Evolutionary conservation across 2,888 invertebrate species (phyloP), one percentile per base, ranked within the genome.

Genomic region (Hypercompe scribonia): DNA sequence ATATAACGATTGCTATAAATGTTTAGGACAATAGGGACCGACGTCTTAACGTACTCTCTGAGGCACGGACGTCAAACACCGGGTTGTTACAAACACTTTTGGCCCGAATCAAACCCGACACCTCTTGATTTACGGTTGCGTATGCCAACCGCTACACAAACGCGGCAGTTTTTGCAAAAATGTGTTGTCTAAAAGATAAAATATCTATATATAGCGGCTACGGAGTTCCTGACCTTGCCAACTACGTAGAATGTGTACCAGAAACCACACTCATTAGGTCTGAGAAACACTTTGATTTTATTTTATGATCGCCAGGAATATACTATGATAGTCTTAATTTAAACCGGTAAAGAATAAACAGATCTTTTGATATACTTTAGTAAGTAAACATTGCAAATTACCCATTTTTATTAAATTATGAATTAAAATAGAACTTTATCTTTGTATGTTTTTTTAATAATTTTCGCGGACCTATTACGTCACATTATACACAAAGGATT

Each of bases 201-300:
- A 24, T 54, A 36, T 75, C 68, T 76, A 80, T 75, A 72, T 76
- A 73, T 68, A 78, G 28, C 46, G 71, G 21, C 63, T 39, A 74
- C 88, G 87, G 87, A 86, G 86, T 81, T 87, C 87, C 84, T 87
- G 84, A 82, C 88, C 89, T 89, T 88, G 85, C 67, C 72, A 71
- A 71, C 74, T 61, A 54, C 69, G 39, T 39, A 42, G 69, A 69
- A 71, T 84, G 82, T 77, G 80, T 75, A 81, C 78, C 70, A 36
- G 79, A 76, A 83, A 82, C 83, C 58, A 82, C 81, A 81, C 79
- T 79, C 73, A 80, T 84, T 80, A 81, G 68, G 77, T 68, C 72
- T 75, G 68, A 72, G 75, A 79, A 77, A 71, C 83, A 81, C 88
- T 88, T 87, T 88, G 88, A 88, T 84, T 84, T 84, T 77, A 69